Conservation (phyloP, 2,888 invertebrate genomes). For the Fragum fragum region DNA sequence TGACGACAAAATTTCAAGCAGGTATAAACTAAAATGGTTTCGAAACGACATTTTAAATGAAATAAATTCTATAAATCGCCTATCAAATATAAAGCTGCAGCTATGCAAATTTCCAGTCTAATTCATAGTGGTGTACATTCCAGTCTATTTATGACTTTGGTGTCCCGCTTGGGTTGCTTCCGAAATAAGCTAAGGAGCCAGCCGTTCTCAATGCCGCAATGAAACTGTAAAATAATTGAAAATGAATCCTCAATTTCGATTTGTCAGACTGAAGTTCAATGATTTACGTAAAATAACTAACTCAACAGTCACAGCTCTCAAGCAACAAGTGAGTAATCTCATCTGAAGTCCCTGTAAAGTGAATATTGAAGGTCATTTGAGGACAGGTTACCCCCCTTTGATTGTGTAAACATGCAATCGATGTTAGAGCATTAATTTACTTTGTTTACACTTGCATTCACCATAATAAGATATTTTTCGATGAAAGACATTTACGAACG, state of each 20-base stretch:
- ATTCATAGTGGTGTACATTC: background rate
- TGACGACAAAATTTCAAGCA: no score
- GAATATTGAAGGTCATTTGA: background rate
- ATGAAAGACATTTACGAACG: no score
- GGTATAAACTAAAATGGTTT: no score
- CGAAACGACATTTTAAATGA: no score
- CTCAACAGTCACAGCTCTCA: slow-evolving; percentile 5
- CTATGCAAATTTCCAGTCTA: background rate
- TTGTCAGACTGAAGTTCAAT: background rate
- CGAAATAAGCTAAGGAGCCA: no score
- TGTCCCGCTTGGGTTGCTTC: slow-evolving; percentile 34
- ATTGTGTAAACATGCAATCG: background rate
- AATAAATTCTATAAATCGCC: no score
- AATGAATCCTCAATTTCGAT: slow-evolving; percentile 16
- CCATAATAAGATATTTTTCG: no score
- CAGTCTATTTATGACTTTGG: background rate
- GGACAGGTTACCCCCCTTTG: background rate
- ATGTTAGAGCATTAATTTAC: no score
- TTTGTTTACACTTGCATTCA: no score
- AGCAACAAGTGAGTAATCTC: slow-evolving; percentile 14
- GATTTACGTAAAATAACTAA: background rate
- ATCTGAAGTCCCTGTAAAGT: background rate
- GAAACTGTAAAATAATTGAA: background rate
- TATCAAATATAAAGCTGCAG: no score
- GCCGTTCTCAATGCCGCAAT: background rate